These are phyloP conservation scores for Eilema griseolum DNA, from an alignment of 2,888 invertebrate species.

Conservation along the genomic window DNA sequence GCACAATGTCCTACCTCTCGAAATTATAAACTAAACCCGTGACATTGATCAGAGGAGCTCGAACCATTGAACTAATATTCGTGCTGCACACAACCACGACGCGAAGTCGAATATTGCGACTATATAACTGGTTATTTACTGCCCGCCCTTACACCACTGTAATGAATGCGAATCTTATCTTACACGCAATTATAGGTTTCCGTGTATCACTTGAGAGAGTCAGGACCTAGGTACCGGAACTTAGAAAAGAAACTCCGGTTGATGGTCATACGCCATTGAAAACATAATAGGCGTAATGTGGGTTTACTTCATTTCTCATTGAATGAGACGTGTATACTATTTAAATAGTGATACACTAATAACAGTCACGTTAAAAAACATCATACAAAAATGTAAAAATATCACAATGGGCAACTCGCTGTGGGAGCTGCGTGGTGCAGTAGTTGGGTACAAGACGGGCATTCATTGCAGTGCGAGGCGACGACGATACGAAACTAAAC, in stretches of 20 bases:
- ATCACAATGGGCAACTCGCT: neutral
- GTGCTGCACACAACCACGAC: neutral
- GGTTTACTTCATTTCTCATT: too few relatives aligned
- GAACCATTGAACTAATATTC: neutral
- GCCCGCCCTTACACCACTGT: slow-evolving; percentile 3
- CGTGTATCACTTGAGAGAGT: neutral
- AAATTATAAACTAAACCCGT: neutral
- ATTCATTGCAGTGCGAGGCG: slow-evolving; percentile 11
- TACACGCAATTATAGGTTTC: neutral
- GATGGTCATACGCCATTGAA: neutral
- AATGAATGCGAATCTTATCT: slow-evolving; percentile 18
- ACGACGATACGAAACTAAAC: slow-evolving; percentile 18
- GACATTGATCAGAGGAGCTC: neutral
- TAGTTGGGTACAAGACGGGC: slow-evolving; percentile 9
- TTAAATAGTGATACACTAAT: neutral
- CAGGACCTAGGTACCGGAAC: neutral
- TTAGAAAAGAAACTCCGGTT: neutral
- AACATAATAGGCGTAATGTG: neutral
- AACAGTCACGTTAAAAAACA: neutral
- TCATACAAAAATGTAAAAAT: neutral
- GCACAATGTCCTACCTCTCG: neutral
- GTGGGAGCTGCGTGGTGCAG: too few relatives aligned
- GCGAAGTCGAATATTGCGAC: neutral
- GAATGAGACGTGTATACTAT: too few relatives aligned
- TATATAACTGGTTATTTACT: neutral